These are phyloP conservation scores for Furcifer pardalis DNA, from an alignment of 2,797 vertebrate species.

Conservation along the genomic window DNA sequence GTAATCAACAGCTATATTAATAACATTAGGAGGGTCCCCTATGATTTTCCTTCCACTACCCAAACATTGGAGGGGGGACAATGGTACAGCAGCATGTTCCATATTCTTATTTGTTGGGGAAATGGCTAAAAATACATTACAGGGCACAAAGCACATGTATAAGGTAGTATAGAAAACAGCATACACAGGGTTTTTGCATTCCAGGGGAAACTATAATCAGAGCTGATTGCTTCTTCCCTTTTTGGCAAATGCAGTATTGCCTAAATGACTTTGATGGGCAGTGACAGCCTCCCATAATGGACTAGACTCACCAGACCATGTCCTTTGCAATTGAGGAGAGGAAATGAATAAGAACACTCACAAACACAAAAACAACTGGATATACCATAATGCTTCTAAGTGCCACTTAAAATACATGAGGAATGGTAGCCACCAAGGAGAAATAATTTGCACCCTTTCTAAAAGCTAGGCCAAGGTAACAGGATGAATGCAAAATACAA, in stretches of 20 bases:
- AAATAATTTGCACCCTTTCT: constrained; percentile 22
- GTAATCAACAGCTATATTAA: too few species aligned
- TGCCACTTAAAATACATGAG: constrained; percentile 27
- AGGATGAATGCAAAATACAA: constrained; percentile 5
- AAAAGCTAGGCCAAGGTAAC: constrained; percentile 13
- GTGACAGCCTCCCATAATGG: constrained; percentile 16
- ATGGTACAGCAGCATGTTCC: too few species aligned
- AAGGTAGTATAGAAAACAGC: not conserved
- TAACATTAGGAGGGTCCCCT: too few species aligned
- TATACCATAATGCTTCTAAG: constrained; percentile 23
- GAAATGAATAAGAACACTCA: not conserved
- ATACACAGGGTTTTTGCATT: not conserved
- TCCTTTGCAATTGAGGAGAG: constrained; percentile 1
- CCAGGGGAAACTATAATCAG: not conserved
- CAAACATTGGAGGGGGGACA: too few species aligned
- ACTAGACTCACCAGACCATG: constrained; percentile 9
- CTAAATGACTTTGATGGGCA: constrained; percentile 30
- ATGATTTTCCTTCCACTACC: too few species aligned
- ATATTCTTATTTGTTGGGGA: too few species aligned
- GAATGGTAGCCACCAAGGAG: constrained; percentile 10
- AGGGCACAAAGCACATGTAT: too few species aligned
- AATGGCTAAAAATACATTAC: too few species aligned
- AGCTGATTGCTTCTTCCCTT: not conserved
- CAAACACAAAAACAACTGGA: constrained; percentile 8
- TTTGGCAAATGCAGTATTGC: constrained; percentile 15